Conservation (phyloP, 2,888 invertebrate species). For the Mythimna loreyi region DNA sequence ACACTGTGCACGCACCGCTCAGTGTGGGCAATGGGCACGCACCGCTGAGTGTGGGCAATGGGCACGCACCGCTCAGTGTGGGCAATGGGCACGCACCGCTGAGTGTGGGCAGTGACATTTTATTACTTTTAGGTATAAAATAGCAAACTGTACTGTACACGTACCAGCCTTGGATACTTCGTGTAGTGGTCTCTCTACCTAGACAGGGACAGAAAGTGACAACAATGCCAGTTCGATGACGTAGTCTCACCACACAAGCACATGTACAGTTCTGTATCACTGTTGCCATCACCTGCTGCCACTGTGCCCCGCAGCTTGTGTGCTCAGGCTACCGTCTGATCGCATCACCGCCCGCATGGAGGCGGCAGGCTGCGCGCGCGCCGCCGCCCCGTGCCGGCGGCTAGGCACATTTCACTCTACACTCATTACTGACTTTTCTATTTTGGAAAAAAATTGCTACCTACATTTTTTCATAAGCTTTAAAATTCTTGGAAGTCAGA, state of each 20-base stretch:
- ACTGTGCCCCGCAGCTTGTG: conserved; percentile 20
- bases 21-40: too few species aligned
- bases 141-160: neutral
- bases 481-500: too few species aligned
- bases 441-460: too few species aligned
- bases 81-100: too few species aligned
- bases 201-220: too few species aligned
- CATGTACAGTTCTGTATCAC: neutral
- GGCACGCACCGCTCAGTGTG: too few species aligned
- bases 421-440: too few species aligned
- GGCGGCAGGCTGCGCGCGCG: neutral
- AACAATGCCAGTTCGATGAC: neutral
- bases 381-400: conserved; percentile 17
- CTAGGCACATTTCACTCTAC: neutral
- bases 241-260: neutral
- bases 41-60: too few species aligned
- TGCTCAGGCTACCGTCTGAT: conserved; percentile 17
- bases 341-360: conserved; percentile 19
- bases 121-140: neutral
- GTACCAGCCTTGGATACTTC: neutral
- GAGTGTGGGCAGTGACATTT: too few species aligned
- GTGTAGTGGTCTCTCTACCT: too few species aligned
- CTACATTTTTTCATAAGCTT: too few species aligned
- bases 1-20: too few species aligned
- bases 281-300: neutral